phyloP scores from a whole-genome alignment of 2,797 vertebrate genomes.

The Melanotaenia parkinsoni region DNA sequence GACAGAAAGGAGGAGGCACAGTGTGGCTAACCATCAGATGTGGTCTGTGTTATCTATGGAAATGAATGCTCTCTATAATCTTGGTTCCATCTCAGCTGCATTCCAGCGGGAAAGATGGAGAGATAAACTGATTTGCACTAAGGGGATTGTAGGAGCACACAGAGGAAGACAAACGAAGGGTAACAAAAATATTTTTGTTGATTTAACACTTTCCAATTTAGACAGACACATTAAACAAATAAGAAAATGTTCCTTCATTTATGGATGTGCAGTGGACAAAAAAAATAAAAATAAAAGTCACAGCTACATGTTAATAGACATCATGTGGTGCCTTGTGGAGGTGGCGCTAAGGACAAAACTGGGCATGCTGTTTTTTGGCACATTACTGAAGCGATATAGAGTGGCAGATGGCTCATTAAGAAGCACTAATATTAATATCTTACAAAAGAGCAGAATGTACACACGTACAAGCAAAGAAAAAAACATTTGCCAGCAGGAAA shows the following conservation, averaged over 20 bases:
- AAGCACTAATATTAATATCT: constrained; percentile 37
- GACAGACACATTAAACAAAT: not conserved
- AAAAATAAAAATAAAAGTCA: constrained; percentile 13
- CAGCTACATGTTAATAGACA: constrained; percentile 33
- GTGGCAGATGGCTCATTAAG: constrained; percentile 71
- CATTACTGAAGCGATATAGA: constrained; percentile 33
- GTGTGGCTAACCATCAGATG: constrained; percentile 47
- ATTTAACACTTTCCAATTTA: constrained; percentile 27
- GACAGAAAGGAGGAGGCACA: constrained; percentile 36
- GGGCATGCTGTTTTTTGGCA: constrained; percentile 63
- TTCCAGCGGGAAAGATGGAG: constrained; percentile 48
- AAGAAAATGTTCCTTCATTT: not conserved
- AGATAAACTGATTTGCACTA: constrained; percentile 35
- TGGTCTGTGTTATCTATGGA: constrained; percentile 57
- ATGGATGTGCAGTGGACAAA: not conserved
- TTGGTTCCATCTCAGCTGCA: constrained; percentile 57
- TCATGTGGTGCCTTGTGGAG: constrained; percentile 51
- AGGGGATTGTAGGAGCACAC: constrained; percentile 32
- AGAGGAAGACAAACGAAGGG: constrained; percentile 20
- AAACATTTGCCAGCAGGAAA: constrained; percentile 14
- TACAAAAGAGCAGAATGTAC: constrained; percentile 31
- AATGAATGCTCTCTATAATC: constrained; percentile 53
- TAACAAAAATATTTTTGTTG: constrained; percentile 9
- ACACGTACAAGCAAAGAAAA: constrained; percentile 10
- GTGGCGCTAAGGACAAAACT: constrained; percentile 55